These are phyloP conservation scores for Gasteruption jaculator DNA, from an alignment of 2,888 invertebrate genomes.

Conservation along the genomic window DNA sequence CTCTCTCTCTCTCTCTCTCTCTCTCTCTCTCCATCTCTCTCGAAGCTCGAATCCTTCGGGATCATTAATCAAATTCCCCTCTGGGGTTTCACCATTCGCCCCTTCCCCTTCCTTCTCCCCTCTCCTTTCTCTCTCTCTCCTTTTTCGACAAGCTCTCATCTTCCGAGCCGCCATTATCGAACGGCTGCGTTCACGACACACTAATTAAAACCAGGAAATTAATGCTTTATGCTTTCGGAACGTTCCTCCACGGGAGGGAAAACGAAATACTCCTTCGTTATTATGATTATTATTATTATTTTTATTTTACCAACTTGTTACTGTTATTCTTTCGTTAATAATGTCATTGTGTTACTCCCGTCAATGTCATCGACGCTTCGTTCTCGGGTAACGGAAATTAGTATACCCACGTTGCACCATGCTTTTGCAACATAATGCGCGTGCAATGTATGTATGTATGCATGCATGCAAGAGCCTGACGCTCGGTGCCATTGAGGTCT, in stretches of 20 bases:
- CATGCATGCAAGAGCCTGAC: no score
- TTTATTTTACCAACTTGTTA: no score
- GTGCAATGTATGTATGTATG: no score
- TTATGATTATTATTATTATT: no score
- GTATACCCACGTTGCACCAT: no score
- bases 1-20: constrained; percentile 9
- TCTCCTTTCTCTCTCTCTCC: constrained; percentile 24
- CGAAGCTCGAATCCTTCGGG: constrained; percentile 36
- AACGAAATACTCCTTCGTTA: neutral
- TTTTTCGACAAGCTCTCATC: constrained; percentile 7
- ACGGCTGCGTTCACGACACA: constrained; percentile 43
- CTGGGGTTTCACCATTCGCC: constrained; percentile 18
- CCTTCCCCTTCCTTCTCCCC: constrained; percentile 20
- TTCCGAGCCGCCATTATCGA: constrained; percentile 42
- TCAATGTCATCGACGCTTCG: no score
- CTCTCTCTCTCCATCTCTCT: constrained; percentile 3
- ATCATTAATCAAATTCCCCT: constrained; percentile 50
- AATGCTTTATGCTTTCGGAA: constrained; percentile 32
- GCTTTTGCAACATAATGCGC: no score
- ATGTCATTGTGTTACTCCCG: no score
- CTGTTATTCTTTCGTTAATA: no score
- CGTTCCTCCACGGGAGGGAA: neutral
- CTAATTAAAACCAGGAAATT: constrained; percentile 52
- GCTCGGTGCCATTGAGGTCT: no score
- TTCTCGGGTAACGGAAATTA: no score